Conservation (phyloP, 2,113 vertebrate species). For the Xiphias gladius region DNA sequence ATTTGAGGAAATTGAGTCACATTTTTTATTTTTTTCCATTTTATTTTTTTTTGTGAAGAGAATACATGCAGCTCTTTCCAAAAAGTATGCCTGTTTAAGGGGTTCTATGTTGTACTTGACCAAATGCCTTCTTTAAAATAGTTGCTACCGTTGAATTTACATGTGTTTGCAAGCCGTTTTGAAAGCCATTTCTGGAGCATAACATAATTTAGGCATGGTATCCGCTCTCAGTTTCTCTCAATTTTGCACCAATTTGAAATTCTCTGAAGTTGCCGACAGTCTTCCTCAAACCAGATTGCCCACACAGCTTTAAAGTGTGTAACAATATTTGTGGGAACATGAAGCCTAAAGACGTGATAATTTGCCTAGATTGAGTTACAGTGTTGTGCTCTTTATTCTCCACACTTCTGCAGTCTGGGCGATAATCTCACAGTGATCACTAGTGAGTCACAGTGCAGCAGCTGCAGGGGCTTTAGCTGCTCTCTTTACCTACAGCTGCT, state of each 20-base stretch:
- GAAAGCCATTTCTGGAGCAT: background rate
- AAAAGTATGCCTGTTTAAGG: background rate
- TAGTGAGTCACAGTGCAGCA: conserved; percentile 39
- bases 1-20: background rate
- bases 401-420: conserved; percentile 8
- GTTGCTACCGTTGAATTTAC: background rate
- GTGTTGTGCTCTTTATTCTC: conserved; percentile 38
- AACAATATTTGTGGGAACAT: conserved; percentile 52
- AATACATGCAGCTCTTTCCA: conserved; percentile 6
- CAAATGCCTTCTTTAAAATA: background rate
- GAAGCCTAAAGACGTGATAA: background rate
- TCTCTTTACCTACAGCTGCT: conserved; percentile 32
- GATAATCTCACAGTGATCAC: background rate
- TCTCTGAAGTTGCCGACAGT: conserved; percentile 16
- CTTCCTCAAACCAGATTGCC: conserved; percentile 1
- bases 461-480: conserved; percentile 48
- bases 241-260: conserved; percentile 10
- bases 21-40: background rate
- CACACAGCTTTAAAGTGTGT: conserved; percentile 27
- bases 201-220: background rate
- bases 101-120: background rate
- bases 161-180: background rate
- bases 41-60: background rate
- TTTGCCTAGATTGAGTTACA: conserved; percentile 41
- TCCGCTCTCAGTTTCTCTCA: background rate